A percentile compares a stretch with the other conserved stretches of the same genome.
Evolutionary conservation across 2,888 invertebrate genomes (phyloP).

Genomic region (Leucania comma): DNA sequence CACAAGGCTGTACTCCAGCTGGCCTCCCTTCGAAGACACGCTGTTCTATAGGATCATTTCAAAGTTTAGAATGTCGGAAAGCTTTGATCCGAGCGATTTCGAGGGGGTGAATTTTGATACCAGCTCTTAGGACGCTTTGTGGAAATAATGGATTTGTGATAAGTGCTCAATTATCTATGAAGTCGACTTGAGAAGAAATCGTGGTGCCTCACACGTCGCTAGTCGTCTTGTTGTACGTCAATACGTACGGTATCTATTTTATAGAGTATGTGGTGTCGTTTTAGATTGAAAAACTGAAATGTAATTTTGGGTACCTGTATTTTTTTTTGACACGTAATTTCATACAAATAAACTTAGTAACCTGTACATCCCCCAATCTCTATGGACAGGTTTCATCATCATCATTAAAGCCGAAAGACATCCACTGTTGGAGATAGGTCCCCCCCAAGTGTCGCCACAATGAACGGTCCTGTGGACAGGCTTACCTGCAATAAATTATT

Average conservation of each 20-base stretch:
- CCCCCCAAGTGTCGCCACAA: too few species aligned
- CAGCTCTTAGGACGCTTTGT: slow-evolving; percentile 44
- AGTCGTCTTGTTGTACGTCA: not conserved
- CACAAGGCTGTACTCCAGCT: slow-evolving; percentile 75
- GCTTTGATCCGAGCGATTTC: slow-evolving; percentile 84
- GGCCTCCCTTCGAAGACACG: slow-evolving; percentile 86
- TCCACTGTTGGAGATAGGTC: too few species aligned
- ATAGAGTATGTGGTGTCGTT: too few species aligned
- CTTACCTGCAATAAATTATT: too few species aligned
- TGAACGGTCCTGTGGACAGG: too few species aligned
- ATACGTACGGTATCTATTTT: not conserved
- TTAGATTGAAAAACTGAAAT: too few species aligned
- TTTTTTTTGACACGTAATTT: too few species aligned
- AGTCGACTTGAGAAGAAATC: not conserved
- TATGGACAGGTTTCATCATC: too few species aligned
- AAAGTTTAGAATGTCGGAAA: slow-evolving; percentile 85
- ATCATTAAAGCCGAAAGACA: too few species aligned
- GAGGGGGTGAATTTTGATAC: slow-evolving; percentile 67
- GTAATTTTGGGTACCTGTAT: too few species aligned
- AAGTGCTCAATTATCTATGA: not conserved
- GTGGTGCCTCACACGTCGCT: not conserved
- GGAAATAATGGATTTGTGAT: not conserved
- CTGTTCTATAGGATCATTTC: slow-evolving; percentile 84
- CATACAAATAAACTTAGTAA: too few species aligned
- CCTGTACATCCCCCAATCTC: too few species aligned